Base-by-base conservation (phyloP, 2,113 vertebrate species). In the Choloepus hoffmanni region DNA sequence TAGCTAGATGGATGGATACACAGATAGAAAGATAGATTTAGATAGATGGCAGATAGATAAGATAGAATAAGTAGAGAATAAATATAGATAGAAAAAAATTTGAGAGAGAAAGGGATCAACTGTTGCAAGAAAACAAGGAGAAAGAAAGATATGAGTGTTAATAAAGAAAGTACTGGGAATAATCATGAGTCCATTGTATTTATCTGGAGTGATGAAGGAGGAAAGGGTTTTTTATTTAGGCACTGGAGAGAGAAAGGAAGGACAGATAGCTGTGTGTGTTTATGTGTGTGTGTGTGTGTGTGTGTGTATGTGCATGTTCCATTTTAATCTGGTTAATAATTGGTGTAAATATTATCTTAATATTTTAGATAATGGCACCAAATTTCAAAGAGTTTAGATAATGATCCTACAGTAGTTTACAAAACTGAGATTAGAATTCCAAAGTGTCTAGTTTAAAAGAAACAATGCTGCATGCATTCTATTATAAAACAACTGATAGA, bases 231-330 rank as follows among this genome's bases (percentile, higher is more conserved):
- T 53, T 36, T 53, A 72, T 28, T 43, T 36, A 72, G 43, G 23
- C 62, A 28, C 19, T 28, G 9, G 21, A 78, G 45, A 55, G 8
- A 89, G 45, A 58, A 7, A 53, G 30, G 24, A 28, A 58, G 5
- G 18, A 28, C 2, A 55, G 36, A 21, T 2, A 1, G 1, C 15
- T 18, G n/a, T 53, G 18, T 5, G 1, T 50, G 7, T 68, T 24
- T n/a, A 1, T 23, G 26, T 63, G 65, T 62, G 26, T 60, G 9
- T 7, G 36, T 3, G 2, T 26, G 67, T 45, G n/a, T 43, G 33
- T 13, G n/a, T 43, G 7, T 60, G 33, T 28, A 1, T 16, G 26
- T 63, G 65, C 43, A 45, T 62, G 26, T 76, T 70, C 68, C 4
- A 40, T 81, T 65, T 58, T 60, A 2, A 86, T 55, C 18, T 76